Conservation (phyloP, 1,140 invertebrate species). For the Papilio helenus region DNA sequence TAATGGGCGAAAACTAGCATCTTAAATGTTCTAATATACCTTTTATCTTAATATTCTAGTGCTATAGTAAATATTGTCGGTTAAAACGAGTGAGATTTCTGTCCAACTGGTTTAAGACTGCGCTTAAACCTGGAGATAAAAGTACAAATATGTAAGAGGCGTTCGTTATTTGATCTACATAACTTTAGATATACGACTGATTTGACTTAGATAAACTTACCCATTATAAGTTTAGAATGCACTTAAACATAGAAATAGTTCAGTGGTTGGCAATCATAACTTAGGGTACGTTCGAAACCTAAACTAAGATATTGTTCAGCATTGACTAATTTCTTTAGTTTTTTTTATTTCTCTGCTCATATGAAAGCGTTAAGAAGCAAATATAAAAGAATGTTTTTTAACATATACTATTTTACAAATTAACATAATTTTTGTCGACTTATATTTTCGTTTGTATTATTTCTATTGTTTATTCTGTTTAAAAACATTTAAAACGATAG, state of each 20-base stretch:
- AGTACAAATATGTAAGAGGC: neutral
- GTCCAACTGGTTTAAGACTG: neutral
- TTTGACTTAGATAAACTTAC: neutral
- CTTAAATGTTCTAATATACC: no score
- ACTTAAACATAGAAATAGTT: neutral
- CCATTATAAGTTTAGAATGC: no score
- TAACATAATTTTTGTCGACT: neutral
- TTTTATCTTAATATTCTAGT: no score
- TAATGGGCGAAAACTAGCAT: no score
- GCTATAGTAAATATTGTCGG: neutral
- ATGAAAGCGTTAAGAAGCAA: neutral
- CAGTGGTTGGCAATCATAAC: no score
- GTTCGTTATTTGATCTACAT: neutral
- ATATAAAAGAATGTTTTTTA: neutral
- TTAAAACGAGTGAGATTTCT: conserved; percentile 6
- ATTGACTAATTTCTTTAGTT: no score
- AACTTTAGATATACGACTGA: neutral
- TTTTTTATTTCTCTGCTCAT: neutral
- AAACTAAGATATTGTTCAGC: no score
- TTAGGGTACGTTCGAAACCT: no score
- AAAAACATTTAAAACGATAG: no score
- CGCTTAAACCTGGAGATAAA: neutral
- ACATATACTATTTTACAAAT: neutral
- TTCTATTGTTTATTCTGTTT: neutral
- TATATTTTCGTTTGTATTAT: neutral